Base-by-base conservation (phyloP, 2,888 invertebrate genomes). In the Andrena chrysosceles region DNA sequence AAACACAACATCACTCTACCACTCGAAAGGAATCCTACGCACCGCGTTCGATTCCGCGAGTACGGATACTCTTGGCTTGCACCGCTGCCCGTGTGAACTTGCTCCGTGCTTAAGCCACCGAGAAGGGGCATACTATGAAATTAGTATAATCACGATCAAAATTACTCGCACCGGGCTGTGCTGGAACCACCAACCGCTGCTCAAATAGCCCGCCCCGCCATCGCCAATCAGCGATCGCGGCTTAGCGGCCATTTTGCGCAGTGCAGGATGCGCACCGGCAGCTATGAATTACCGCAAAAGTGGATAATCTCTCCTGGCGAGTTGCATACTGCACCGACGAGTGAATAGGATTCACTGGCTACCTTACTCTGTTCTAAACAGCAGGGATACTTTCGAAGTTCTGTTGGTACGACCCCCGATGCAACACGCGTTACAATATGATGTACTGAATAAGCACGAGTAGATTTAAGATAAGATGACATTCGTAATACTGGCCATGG, bases 81-180 rank as follows among this genome's bases (percentile, higher is more conserved):
- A 82, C 81, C 63, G 83, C 79, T 68, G 89, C 85, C 89, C 90
- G 86, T 84, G 87, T 87, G 87, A 90, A 91, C 87, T 86, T 84
- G 71, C 83, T 87, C 86, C 85, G 87, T 86, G 90, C 88, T 89
- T 86, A 89, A 89, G 86, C 87, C 89, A 85, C 85, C 84, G 89
- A 88, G 90, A 89, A 90, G 91, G 90, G 92, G 89, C 88, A 89
- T 85, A 85, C 89, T 91, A 89, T 89, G 90, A 92, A 92, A 92
- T 92, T 91, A 92, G 91, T 90, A 90, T 91, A 92, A 92, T 92
- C 91, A 89, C 92, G 91, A 92, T 92, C 90, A 90, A 92, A 92
- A 92, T 92, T 92, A 90, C 91, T 90, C 88, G 91, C 88, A 86
- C 87, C 85, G 82, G 86, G 81, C 87, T 81, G 81, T 86, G 84